Conservation (phyloP, 2,797 vertebrate species). For the Acanthurus tractus region DNA sequence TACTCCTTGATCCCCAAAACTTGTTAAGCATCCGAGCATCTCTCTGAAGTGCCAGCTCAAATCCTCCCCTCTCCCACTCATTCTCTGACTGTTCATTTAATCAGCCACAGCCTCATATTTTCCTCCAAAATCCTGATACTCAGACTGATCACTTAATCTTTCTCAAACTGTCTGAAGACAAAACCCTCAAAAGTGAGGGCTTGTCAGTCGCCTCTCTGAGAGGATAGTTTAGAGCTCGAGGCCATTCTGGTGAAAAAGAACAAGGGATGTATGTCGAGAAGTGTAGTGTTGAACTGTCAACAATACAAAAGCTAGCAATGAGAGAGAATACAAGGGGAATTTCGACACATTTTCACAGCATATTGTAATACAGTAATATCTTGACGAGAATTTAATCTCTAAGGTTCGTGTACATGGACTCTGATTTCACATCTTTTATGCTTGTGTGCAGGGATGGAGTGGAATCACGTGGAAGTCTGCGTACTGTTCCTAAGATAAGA, state of each 20-base stretch:
- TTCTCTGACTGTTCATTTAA: conserved; percentile 14
- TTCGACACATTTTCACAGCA: neutral
- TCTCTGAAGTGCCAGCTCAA: conserved; percentile 7
- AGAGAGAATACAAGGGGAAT: neutral
- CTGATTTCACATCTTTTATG: too few relatives aligned
- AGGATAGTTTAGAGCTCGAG: neutral
- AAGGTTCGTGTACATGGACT: neutral
- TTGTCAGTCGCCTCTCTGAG: neutral
- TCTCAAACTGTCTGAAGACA: neutral
- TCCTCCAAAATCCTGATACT: neutral
- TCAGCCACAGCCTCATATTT: conserved; percentile 13
- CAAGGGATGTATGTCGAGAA: neutral
- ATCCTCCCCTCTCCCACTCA: conserved; percentile 16
- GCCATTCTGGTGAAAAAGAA: neutral
- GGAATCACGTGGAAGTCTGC: too few relatives aligned
- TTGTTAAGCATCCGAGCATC: conserved; percentile 24
- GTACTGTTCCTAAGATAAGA: neutral
- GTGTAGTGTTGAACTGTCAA: neutral
- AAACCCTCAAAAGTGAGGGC: neutral
- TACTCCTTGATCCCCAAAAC: conserved; percentile 35
- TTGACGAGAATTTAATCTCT: neutral
- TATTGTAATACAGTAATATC: too few relatives aligned
- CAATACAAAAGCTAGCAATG: neutral
- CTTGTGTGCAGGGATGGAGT: too few relatives aligned
- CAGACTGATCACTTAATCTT: neutral